A percentile compares a stretch with the other conserved stretches of the same genome.
phyloP scores from a whole-genome alignment of 2,797 vertebrate genomes.

The Hydrocynus forskahlii region DNA sequence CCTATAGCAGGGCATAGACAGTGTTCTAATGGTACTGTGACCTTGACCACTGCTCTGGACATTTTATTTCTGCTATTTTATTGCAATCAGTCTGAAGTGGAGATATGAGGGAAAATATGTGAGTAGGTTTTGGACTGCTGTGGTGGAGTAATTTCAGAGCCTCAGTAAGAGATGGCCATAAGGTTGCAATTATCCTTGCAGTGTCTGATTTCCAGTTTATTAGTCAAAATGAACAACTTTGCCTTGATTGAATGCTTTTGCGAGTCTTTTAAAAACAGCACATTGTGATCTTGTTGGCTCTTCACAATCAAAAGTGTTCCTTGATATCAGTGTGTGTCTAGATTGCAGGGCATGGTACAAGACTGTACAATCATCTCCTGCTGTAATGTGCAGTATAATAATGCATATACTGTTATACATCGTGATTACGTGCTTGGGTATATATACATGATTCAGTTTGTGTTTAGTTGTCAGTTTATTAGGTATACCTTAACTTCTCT shows the following conservation, averaged over 20 bases:
- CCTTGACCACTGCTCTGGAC: neutral
- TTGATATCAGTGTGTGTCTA: neutral
- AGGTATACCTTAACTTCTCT: too few species aligned
- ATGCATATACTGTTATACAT: too few species aligned
- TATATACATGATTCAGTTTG: too few species aligned
- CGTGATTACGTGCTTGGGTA: too few species aligned
- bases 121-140: conserved; percentile 12
- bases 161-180: conserved; percentile 2
- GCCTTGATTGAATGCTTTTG: conserved; percentile 10
- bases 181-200: conserved; percentile 15
- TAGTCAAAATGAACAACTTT: conserved; percentile 25
- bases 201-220: conserved; percentile 26
- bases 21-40: neutral
- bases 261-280: neutral
- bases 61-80: neutral
- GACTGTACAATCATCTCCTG: neutral
- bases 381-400: too few species aligned
- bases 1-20: too few species aligned
- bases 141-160: neutral
- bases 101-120: too few species aligned
- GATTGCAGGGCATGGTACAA: neutral
- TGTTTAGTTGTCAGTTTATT: too few species aligned
- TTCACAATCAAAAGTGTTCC: neutral
- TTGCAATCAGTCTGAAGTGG: neutral
- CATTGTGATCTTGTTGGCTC: neutral